Percentiles rank a stretch among this genome's conserved stretches.
Conservation (phyloP, 2,797 vertebrate genomes). For the Tauraco hartlaubi region DNA sequence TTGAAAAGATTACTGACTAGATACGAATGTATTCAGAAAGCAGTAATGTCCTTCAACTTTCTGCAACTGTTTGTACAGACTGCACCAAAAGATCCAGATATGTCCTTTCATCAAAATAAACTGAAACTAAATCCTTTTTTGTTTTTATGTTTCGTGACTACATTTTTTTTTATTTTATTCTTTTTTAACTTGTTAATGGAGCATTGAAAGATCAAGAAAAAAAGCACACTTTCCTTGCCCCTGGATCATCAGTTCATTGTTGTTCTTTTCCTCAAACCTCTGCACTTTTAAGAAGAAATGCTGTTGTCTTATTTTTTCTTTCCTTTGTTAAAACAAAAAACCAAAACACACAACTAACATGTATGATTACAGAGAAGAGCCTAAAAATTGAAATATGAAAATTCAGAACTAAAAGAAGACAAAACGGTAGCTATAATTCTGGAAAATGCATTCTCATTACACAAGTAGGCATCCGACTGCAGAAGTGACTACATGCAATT, state of each 20-base stretch:
- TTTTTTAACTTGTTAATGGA: neutral
- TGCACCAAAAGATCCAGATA: neutral
- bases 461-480: accelerated
- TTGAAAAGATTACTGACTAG: neutral
- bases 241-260: neutral
- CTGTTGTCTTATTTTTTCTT: neutral
- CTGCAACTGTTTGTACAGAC: neutral
- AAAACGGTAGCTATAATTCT: neutral
- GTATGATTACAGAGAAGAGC: neutral
- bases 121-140: accelerated
- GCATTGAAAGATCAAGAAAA: neutral
- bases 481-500: neutral
- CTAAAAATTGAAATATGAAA: neutral
- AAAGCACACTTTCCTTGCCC: neutral
- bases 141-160: neutral
- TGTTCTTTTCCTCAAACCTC: neutral
- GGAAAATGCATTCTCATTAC: neutral
- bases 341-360: neutral
- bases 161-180: neutral
- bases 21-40: neutral
- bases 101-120: neutral
- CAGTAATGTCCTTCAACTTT: neutral
- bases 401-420: neutral
- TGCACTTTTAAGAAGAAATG: neutral
- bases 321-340: neutral